Evolutionary conservation across 2,797 vertebrate species (phyloP).

Genomic region (Hypotaenidia philippensis): DNA sequence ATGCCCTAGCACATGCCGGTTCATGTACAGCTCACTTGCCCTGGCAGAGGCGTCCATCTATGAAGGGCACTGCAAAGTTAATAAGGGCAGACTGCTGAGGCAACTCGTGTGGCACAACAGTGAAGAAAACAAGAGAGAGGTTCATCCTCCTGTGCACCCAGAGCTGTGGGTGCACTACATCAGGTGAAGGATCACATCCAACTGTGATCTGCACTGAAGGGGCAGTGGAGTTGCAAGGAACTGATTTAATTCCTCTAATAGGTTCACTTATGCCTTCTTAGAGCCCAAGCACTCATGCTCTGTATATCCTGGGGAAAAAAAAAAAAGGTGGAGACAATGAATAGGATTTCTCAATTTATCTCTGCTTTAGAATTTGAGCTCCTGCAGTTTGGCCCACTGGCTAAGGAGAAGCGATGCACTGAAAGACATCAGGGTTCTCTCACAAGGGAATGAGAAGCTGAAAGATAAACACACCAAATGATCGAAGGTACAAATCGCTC

Average conservation of each 20-base stretch:
- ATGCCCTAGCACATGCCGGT: background rate
- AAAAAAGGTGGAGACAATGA: background rate
- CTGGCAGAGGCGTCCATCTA: background rate
- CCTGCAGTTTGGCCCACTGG: background rate
- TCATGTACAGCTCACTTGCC: background rate
- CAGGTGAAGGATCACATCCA: background rate
- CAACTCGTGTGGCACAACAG: rapidly evolving
- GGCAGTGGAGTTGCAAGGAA: background rate
- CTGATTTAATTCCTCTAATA: background rate
- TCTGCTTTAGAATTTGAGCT: background rate
- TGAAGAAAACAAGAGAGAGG: background rate
- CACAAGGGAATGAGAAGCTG: background rate
- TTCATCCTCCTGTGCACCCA: background rate
- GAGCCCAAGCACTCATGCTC: rapidly evolving
- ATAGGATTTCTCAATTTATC: background rate
- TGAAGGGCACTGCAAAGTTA: background rate
- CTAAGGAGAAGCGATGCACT: background rate
- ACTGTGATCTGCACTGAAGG: background rate
- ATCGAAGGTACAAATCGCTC: background rate
- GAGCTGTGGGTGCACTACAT: background rate
- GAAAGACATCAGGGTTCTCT: background rate
- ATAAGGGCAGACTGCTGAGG: rapidly evolving
- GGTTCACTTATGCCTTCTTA: background rate
- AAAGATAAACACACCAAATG: background rate
- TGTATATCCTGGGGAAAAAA: background rate